Evolutionary conservation across 2,113 vertebrate genomes (phyloP), one percentile per base, ranked within the genome.

Genomic region (Euleptes europaea): DNA sequence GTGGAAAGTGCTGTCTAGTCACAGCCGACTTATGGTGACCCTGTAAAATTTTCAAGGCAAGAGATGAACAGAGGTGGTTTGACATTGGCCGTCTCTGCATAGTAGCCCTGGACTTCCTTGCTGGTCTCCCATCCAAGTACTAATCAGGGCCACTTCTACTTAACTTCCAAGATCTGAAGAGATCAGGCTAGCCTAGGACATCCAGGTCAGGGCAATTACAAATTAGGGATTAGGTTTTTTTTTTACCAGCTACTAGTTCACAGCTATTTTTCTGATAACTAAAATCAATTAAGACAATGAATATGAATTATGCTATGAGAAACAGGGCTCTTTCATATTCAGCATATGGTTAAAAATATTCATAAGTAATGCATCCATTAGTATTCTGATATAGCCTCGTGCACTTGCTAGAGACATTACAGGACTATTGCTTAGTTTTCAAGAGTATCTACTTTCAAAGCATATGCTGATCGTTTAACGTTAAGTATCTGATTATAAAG

Each of bases 391-490:
- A 82, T 83, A 88, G 76, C 82, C 65, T 91, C 92, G 86, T 0
- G 13, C 91, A 94, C 70, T 89, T 90, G 84, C 87, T 92, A 93
- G 94, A 91, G 85, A 91, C 79, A 77, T 70, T 71, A 92, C 35
- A 87, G 65, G 66, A 78, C 86, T 93, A 88, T 83, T 76, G 77
- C 87, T 95, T 89, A 74, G 86, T 87, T 93, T 94, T 90, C 84
- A 72, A 81, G 89, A 87, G 88, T 89, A 86, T 84, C 86, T 90
- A 23, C 80, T 91, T 94, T 93, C 84, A 92, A 75, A 92, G 87
- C 87, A 94, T 94, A 93, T 93, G 94, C 89, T 92, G 91, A 82
- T 86, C 91, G 93, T 91, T 90, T 92, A 93, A 93, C 93, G 86
- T n/a, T 83, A 89, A 94, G 89, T 85, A 85, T 84, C 84, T 84